Evolutionary conservation across 2,113 vertebrate genomes (phyloP).

Genomic region (Numida meleagris): DNA sequence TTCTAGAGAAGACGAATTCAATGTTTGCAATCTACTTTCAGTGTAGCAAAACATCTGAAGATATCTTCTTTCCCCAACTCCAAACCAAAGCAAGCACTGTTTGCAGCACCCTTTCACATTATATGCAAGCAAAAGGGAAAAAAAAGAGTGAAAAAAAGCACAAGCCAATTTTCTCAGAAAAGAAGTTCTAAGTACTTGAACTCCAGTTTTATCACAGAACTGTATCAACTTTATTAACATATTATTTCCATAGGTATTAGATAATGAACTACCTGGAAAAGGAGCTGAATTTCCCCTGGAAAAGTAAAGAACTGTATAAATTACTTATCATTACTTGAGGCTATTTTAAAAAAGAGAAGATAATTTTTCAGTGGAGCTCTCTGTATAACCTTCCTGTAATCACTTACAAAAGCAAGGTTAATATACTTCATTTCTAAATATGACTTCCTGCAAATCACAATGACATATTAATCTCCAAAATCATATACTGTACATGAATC

Average conservation of each 20-base stretch:
- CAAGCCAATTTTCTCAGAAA: conserved; percentile 28
- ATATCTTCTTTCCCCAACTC: not conserved
- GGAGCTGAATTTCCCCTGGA: conserved; percentile 55
- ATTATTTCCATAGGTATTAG: not conserved
- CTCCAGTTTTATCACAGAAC: not conserved
- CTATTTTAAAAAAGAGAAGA: not conserved
- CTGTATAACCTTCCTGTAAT: not conserved
- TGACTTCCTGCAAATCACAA: conserved; percentile 28
- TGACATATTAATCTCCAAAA: not conserved
- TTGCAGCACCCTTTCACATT: not conserved
- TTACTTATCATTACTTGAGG: not conserved
- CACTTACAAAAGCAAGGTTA: not conserved
- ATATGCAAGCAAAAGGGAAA: not conserved
- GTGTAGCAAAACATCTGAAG: not conserved
- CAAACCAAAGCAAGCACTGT: not conserved
- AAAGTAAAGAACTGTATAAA: conserved; percentile 18
- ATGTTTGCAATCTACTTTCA: not conserved
- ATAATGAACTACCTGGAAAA: conserved; percentile 30
- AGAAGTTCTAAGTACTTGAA: not conserved
- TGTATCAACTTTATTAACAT: not conserved
- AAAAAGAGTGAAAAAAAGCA: not conserved
- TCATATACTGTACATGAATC: not conserved
- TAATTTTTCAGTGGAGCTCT: not conserved
- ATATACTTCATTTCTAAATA: conserved; percentile 4
- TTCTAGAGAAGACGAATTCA: not conserved